These are phyloP conservation scores for Malacoctenus gilli DNA, from an alignment of 2,797 vertebrate species.

Conservation along the genomic window DNA sequence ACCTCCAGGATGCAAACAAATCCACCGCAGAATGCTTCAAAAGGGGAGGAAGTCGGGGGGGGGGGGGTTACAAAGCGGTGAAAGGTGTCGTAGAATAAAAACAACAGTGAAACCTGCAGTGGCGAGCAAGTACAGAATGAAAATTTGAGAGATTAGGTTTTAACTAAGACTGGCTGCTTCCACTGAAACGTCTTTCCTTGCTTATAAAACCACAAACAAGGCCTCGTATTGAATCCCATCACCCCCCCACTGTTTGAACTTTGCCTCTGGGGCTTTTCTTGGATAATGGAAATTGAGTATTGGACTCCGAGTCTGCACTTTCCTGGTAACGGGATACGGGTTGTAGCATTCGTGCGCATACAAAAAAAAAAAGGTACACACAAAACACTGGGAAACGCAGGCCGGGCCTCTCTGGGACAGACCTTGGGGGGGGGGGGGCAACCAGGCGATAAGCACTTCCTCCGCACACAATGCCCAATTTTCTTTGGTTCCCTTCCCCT, in stretches of 20 bases:
- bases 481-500: conserved; percentile 43
- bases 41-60: too few relatives aligned
- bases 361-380: conserved; percentile 8
- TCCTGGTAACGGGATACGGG: conserved; percentile 56
- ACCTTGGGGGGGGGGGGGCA: conserved; percentile 56
- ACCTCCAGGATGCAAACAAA: too few relatives aligned
- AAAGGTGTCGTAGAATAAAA: too few relatives aligned
- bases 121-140: too few relatives aligned
- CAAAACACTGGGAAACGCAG: conserved; percentile 38
- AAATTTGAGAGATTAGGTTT: too few relatives aligned
- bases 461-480: conserved; percentile 62
- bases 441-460: conserved; percentile 68
- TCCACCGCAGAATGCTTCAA: too few relatives aligned
- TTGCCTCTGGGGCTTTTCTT: conserved; percentile 13
- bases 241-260: neutral
- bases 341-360: conserved; percentile 31
- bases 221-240: conserved; percentile 3
- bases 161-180: too few relatives aligned
- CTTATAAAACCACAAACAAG: too few relatives aligned
- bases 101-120: too few relatives aligned
- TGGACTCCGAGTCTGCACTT: conserved; percentile 29
- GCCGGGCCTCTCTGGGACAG: conserved; percentile 61
- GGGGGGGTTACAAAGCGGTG: too few relatives aligned
- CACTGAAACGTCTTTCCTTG: too few relatives aligned
- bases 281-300: conserved; percentile 33